These are phyloP conservation scores for Lottia scabra DNA, from an alignment of 2,888 invertebrate genomes.

Conservation along the genomic window DNA sequence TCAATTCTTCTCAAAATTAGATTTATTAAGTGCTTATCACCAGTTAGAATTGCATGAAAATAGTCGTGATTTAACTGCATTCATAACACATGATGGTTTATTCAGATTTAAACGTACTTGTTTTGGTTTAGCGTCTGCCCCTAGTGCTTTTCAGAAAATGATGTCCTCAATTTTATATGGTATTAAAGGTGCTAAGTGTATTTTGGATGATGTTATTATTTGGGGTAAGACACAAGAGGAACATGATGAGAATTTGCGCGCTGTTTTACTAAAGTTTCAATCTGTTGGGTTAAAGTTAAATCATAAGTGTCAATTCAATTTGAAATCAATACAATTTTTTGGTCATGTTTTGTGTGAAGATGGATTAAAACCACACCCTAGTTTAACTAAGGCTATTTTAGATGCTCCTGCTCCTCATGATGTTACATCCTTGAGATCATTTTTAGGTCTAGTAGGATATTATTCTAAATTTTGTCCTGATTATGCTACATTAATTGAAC, in stretches of 20 bases:
- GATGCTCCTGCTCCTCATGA: neutral
- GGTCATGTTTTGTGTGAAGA: neutral
- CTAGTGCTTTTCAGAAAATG: neutral
- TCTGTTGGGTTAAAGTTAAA: neutral
- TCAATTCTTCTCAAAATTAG: neutral
- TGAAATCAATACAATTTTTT: neutral
- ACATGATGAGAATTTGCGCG: neutral
- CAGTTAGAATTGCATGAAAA: neutral
- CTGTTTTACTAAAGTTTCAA: neutral
- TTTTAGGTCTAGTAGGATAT: neutral
- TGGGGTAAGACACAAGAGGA: neutral
- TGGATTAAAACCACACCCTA: neutral
- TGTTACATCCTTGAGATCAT: neutral
- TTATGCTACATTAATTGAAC: too few relatives aligned
- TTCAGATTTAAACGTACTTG: neutral
- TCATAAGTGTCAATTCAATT: neutral
- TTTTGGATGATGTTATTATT: neutral
- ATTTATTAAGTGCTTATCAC: neutral
- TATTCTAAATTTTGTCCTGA: neutral
- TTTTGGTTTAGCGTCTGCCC: neutral
- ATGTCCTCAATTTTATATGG: neutral
- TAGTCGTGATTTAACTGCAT: conserved; percentile 4
- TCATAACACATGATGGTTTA: neutral
- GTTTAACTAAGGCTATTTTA: neutral
- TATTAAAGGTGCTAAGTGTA: neutral